Percentiles rank a stretch among this genome's conserved stretches.
phyloP scores from a whole-genome alignment of 2,113 vertebrate species.

The Nycticryphes semicollaris region DNA sequence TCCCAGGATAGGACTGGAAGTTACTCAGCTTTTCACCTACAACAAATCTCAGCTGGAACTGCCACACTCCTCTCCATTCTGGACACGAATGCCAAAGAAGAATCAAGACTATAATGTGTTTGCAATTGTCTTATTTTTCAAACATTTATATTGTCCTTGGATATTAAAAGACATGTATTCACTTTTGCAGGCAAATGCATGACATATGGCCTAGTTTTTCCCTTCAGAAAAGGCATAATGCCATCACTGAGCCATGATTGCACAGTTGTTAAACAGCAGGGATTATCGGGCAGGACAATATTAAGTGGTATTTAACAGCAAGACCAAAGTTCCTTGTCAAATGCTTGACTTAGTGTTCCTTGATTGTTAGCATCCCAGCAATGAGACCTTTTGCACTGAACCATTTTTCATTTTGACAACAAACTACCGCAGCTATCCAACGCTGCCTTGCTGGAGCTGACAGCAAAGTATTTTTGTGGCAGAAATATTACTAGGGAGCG shows the following conservation, averaged over 20 bases:
- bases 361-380: constrained; percentile 78
- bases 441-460: constrained; percentile 76
- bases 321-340: constrained; percentile 84
- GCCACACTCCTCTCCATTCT: neutral
- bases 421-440: constrained; percentile 73
- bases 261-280: constrained; percentile 80
- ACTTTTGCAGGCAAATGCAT: constrained; percentile 44
- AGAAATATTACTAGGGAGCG: constrained; percentile 79
- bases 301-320: constrained; percentile 84
- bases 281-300: constrained; percentile 81
- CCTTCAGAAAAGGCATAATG: constrained; percentile 66
- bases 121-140: neutral
- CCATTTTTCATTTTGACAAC: constrained; percentile 88
- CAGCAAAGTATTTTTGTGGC: constrained; percentile 79
- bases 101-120: neutral
- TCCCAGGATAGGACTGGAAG: neutral
- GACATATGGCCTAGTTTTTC: constrained; percentile 71
- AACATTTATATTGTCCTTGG: constrained; percentile 63
- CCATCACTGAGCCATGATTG: constrained; percentile 48
- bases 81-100: neutral
- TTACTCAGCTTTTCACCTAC: neutral
- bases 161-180: constrained; percentile 19
- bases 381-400: constrained; percentile 80
- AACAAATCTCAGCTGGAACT: constrained; percentile 1
- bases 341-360: constrained; percentile 78